A percentile compares a stretch with the other conserved stretches of the same genome.
These are phyloP conservation scores for Mesochorus sp. DNA, from an alignment of 2,888 invertebrate genomes.

Conservation along the genomic window DNA sequence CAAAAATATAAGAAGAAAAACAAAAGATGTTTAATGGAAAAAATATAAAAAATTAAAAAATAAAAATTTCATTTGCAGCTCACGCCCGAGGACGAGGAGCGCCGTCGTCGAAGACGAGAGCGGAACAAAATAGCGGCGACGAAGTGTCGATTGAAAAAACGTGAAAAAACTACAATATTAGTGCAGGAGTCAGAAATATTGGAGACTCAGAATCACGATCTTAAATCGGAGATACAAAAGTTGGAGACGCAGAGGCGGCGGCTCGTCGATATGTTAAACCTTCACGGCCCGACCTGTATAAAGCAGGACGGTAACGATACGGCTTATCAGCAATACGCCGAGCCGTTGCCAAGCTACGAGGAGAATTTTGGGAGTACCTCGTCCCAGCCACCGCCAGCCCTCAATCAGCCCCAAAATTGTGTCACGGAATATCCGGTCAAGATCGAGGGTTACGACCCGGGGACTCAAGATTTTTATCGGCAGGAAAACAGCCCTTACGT, in stretches of 20 bases:
- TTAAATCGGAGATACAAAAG: conserved; percentile 92
- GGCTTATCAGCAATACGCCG: conserved; percentile 79
- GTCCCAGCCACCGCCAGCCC: conserved; percentile 49
- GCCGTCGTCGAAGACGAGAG: conserved; percentile 92
- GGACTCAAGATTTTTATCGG: conserved; percentile 74
- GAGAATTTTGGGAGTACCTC: conserved; percentile 73
- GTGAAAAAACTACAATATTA: conserved; percentile 93
- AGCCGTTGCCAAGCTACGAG: conserved; percentile 78
- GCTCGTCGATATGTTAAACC: conserved; percentile 90
- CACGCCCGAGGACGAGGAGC: conserved; percentile 95
- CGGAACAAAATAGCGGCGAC: conserved; percentile 97
- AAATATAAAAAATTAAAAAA: background rate
- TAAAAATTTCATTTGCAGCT: conserved; percentile 85
- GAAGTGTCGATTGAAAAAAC: conserved; percentile 96
- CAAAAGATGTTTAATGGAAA: no score
- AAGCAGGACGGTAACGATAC: conserved; percentile 82
- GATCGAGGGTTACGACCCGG: conserved; percentile 77
- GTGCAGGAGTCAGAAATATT: conserved; percentile 93
- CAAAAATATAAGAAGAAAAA: no score
- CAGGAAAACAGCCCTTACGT: conserved; percentile 77
- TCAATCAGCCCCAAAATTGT: conserved; percentile 78
- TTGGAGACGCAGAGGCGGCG: conserved; percentile 91
- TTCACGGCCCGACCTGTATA: conserved; percentile 89
- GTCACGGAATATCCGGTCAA: conserved; percentile 78
- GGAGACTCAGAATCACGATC: conserved; percentile 92